phyloP scores from a whole-genome alignment of 2,888 invertebrate genomes.

The Dynastes hyllus region DNA sequence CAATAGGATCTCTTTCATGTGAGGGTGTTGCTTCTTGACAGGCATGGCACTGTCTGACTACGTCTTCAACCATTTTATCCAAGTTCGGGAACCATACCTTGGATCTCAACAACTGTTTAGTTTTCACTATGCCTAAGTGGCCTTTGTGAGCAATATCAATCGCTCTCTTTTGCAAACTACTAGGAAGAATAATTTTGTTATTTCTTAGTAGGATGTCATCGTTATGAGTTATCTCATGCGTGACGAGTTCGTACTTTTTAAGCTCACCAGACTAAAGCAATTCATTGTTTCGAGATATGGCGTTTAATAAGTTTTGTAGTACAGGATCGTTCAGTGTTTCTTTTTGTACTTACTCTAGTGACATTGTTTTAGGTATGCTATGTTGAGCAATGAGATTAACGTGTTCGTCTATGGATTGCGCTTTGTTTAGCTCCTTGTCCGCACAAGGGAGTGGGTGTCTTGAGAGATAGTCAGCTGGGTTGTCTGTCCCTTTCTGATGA shows the following conservation, averaged over 20 bases:
- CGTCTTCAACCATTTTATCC: conserved; percentile 41
- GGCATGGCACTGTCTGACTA: conserved; percentile 5
- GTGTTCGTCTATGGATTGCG: conserved; percentile 36
- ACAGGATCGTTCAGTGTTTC: conserved; percentile 47
- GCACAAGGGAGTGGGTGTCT: conserved; percentile 47
- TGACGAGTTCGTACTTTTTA: conserved; percentile 7
- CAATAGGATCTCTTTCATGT: background rate
- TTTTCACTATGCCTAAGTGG: conserved; percentile 16
- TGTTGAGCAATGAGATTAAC: conserved; percentile 47
- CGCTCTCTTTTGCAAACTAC: background rate
- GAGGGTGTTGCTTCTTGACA: conserved; percentile 11
- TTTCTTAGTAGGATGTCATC: conserved; percentile 6
- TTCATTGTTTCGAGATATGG: background rate
- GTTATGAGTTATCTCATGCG: background rate
- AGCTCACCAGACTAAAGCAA: background rate
- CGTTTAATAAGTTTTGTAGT: conserved; percentile 18
- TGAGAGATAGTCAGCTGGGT: conserved; percentile 55
- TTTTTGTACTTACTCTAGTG: conserved; percentile 46
- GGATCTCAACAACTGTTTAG: conserved; percentile 31
- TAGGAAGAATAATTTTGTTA: conserved; percentile 28
- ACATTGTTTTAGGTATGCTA: conserved; percentile 45
- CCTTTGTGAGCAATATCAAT: conserved; percentile 12
- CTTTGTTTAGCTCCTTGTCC: conserved; percentile 37
- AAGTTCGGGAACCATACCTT: conserved; percentile 47
- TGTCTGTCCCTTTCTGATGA: conserved; percentile 52